These are phyloP conservation scores for Semnornis frantzii DNA, from an alignment of 2,113 vertebrate species.

Conservation along the genomic window DNA sequence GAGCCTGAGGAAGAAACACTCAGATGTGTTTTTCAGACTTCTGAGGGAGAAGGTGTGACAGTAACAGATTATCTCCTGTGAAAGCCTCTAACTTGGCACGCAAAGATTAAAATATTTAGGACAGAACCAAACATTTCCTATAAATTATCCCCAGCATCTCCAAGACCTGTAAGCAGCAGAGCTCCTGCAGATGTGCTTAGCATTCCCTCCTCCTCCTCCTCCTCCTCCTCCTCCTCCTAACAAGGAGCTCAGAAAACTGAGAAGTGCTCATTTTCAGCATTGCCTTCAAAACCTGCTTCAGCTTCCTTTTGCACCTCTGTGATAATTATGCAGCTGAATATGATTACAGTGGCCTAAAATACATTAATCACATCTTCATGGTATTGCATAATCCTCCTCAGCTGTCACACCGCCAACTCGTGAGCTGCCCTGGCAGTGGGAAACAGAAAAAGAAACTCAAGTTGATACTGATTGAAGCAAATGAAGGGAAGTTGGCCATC, in stretches of 20 bases:
- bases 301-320: conserved; percentile 14
- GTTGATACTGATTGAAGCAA: conserved; percentile 71
- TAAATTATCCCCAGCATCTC: neutral
- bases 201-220: neutral
- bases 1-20: neutral
- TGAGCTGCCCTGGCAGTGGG: conserved; percentile 32
- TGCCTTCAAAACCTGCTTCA: neutral
- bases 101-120: conserved; percentile 8
- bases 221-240: neutral
- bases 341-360: conserved; percentile 49
- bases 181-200: neutral
- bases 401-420: conserved; percentile 28
- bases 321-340: conserved; percentile 52
- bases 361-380: conserved; percentile 48
- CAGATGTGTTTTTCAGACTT: neutral
- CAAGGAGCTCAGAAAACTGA: neutral
- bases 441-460: conserved; percentile 59
- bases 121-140: neutral
- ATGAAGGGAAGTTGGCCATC: conserved; percentile 67
- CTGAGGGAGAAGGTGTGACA: neutral
- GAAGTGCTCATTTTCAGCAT: neutral
- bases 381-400: conserved; percentile 34
- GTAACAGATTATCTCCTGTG: neutral
- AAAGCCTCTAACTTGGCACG: neutral
- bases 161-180: neutral